These are phyloP conservation scores for Phyto melanocephala DNA, from an alignment of 2,888 invertebrate species.

Conservation along the genomic window DNA sequence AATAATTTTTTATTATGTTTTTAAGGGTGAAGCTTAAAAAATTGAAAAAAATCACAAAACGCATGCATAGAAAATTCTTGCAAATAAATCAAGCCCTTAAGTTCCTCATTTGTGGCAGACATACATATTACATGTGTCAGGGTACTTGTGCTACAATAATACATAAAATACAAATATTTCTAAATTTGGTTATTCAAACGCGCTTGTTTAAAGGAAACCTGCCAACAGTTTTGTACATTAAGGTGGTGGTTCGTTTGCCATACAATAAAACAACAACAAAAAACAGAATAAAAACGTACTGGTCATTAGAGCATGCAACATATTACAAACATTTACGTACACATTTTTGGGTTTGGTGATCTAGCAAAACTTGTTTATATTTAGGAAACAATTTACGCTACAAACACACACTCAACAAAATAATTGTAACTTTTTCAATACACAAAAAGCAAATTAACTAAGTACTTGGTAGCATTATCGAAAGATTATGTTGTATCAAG, in stretches of 20 bases:
- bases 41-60: slow-evolving; percentile 45
- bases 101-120: not conserved
- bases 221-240: slow-evolving; percentile 11
- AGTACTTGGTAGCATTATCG: too few species aligned
- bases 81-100: not conserved
- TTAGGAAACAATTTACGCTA: slow-evolving; percentile 1
- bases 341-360: not conserved
- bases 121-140: not conserved
- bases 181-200: slow-evolving; percentile 19
- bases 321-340: not conserved
- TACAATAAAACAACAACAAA: not conserved
- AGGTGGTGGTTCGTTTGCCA: slow-evolving; percentile 47
- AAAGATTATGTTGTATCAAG: too few species aligned
- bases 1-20: not conserved
- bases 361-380: slow-evolving; percentile 52
- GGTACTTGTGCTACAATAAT: too few species aligned
- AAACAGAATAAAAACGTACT: not conserved
- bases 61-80: slow-evolving; percentile 22
- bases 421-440: too few species aligned
- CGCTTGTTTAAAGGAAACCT: slow-evolving; percentile 25
- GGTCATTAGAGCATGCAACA: slow-evolving; percentile 38
- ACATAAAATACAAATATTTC: too few species aligned
- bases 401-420: slow-evolving; percentile 36
- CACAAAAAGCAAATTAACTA: too few species aligned
- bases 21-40: slow-evolving; percentile 54